phyloP scores from a whole-genome alignment of 2,797 vertebrate species.

The Acridotheres tristis region DNA sequence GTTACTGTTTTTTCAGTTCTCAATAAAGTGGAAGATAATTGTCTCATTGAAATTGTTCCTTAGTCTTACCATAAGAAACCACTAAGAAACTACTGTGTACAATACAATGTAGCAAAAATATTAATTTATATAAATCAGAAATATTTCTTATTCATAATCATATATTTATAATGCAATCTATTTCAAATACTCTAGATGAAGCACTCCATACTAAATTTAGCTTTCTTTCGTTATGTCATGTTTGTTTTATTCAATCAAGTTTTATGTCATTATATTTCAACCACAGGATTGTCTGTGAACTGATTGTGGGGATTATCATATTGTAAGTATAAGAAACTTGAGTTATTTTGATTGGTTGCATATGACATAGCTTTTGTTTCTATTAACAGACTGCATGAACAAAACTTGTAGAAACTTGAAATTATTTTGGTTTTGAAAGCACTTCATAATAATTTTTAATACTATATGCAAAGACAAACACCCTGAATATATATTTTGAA shows the following conservation, averaged over 20 bases:
- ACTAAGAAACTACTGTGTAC: background rate
- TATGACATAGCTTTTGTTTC: background rate
- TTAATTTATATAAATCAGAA: background rate
- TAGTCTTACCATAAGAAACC: background rate
- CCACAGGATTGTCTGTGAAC: background rate
- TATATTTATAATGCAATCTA: background rate
- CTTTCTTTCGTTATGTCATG: background rate
- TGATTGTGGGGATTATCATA: conserved; percentile 12
- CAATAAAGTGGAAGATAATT: background rate
- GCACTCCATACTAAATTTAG: background rate
- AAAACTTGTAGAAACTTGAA: background rate
- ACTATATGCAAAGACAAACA: background rate
- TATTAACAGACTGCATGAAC: background rate
- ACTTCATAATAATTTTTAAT: background rate
- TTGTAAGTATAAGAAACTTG: background rate
- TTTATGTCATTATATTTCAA: background rate
- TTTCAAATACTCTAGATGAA: background rate
- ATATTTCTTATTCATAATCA: background rate
- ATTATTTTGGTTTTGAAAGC: background rate
- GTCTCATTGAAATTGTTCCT: background rate
- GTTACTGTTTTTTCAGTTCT: background rate
- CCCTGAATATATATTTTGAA: background rate
- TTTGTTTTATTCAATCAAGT: background rate
- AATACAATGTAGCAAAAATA: background rate
- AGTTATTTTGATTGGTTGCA: conserved; percentile 5